These are phyloP conservation scores for Eilema caniola DNA, from an alignment of 2,888 invertebrate species.

Conservation along the genomic window DNA sequence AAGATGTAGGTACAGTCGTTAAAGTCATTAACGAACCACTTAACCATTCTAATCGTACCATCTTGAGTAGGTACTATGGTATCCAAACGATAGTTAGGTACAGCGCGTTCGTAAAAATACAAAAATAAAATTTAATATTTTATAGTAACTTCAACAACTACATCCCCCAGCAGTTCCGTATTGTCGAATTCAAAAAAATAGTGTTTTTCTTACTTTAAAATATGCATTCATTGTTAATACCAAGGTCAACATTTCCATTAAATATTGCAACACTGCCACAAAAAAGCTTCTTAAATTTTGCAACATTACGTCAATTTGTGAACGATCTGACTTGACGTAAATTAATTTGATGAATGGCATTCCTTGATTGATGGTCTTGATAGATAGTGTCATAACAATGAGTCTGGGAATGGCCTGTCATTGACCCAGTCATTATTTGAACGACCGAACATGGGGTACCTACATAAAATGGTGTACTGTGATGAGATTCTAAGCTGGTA, in stretches of 20 bases:
- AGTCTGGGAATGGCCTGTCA: background rate
- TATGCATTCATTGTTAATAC: background rate
- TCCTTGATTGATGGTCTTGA: background rate
- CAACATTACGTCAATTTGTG: background rate
- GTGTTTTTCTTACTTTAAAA: background rate
- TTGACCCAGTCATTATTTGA: constrained; percentile 8
- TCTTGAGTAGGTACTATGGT: too few species aligned
- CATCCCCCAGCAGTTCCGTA: background rate
- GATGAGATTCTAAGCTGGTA: background rate
- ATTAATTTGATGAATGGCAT: background rate
- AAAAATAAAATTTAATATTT: too few species aligned
- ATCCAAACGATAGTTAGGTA: too few species aligned
- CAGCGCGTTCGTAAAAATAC: too few species aligned
- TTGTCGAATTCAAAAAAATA: background rate
- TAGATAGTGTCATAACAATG: background rate
- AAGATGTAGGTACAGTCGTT: too few species aligned
- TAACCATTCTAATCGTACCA: too few species aligned
- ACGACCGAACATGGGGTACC: background rate
- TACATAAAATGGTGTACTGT: background rate
- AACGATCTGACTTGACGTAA: background rate
- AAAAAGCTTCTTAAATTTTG: background rate
- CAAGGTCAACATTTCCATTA: background rate
- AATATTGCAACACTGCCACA: constrained; percentile 1
- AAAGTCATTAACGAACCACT: too few species aligned
- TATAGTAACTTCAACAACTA: background rate